phyloP scores from a whole-genome alignment of 1,140 invertebrate genomes.

The Alviniconcha marisindica region DNA sequence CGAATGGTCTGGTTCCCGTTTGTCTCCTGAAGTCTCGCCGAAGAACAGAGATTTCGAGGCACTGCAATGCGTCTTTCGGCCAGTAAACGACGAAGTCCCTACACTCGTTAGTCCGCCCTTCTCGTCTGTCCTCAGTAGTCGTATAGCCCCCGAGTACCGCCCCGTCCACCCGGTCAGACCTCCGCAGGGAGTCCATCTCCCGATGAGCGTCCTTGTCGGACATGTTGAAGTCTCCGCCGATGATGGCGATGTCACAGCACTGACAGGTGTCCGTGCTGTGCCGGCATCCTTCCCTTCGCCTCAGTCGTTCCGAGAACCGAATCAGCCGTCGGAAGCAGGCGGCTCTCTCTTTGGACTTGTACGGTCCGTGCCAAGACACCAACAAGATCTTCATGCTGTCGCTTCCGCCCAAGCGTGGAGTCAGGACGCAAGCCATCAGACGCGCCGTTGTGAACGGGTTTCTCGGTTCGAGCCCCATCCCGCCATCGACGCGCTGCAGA shows the following conservation, averaged over 20 bases:
- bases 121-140: background rate
- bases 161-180: background rate
- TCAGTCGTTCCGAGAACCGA: background rate
- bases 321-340: background rate
- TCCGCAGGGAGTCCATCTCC: background rate
- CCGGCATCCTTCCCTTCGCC: background rate
- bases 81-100: background rate
- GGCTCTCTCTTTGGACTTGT: background rate
- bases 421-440: background rate
- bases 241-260: background rate
- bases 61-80: background rate
- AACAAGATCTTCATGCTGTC: background rate
- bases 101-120: background rate
- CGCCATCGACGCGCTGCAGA: background rate
- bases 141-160: background rate
- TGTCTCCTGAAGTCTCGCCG: background rate
- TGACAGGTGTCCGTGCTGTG: no score
- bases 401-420: background rate
- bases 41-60: background rate
- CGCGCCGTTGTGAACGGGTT: background rate
- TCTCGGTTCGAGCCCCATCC: background rate
- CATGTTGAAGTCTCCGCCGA: constrained; percentile 10
- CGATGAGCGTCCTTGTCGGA: background rate
- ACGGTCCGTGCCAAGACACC: background rate
- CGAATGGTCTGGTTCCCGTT: background rate